These are phyloP conservation scores for Ennomos erosarius DNA, from an alignment of 2,888 invertebrate genomes.

Conservation along the genomic window DNA sequence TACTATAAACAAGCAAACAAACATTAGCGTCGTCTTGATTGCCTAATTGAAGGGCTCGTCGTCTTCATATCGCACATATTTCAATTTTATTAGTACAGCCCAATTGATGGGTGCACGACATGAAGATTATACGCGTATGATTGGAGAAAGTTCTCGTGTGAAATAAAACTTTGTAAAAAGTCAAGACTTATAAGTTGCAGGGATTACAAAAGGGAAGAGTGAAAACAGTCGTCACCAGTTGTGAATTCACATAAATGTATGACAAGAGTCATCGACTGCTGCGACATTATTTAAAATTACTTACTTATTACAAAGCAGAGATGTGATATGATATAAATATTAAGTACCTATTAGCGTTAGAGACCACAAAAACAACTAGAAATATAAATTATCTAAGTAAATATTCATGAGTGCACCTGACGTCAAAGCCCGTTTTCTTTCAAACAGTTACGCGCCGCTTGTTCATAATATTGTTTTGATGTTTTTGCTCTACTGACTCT, in stretches of 20 bases:
- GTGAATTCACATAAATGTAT: too few relatives aligned
- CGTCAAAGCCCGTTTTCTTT: slow-evolving; percentile 53
- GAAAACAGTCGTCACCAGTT: too few relatives aligned
- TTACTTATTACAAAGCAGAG: too few relatives aligned
- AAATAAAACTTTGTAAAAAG: slow-evolving; percentile 45
- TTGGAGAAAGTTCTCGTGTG: slow-evolving; percentile 71
- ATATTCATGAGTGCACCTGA: slow-evolving; percentile 75
- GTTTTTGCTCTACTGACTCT: slow-evolving; percentile 70
- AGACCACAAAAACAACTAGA: neutral
- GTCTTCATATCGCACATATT: slow-evolving; percentile 68
- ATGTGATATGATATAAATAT: too few relatives aligned
- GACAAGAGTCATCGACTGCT: too few relatives aligned
- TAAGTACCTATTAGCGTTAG: too few relatives aligned
- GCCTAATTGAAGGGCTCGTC: slow-evolving; percentile 44
- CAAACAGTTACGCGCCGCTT: slow-evolving; percentile 50
- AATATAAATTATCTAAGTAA: slow-evolving; percentile 56
- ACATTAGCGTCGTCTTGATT: slow-evolving; percentile 38
- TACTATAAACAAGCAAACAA: slow-evolving; percentile 37
- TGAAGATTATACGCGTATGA: slow-evolving; percentile 38
- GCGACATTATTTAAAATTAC: too few relatives aligned
- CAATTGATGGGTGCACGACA: slow-evolving; percentile 66
- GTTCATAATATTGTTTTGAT: slow-evolving; percentile 59
- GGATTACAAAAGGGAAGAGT: neutral
- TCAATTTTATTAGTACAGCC: slow-evolving; percentile 69
- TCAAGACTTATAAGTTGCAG: neutral